These are phyloP conservation scores for Dysmachus trigonus DNA, from an alignment of 2,888 invertebrate species.

Conservation along the genomic window DNA sequence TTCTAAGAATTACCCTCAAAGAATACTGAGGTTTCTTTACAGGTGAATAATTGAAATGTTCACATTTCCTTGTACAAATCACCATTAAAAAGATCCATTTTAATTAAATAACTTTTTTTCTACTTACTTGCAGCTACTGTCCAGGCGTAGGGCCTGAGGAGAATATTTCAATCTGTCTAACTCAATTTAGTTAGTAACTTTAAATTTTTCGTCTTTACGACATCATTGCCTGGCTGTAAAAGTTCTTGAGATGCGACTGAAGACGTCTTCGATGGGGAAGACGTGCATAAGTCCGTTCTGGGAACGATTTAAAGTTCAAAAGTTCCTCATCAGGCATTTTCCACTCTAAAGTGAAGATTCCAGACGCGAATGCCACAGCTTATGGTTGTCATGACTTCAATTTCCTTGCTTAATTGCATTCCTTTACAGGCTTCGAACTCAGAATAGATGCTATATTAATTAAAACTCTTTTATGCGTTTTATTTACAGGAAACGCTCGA, in stretches of 20 bases:
- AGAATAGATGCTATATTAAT: neutral
- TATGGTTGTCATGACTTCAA: neutral
- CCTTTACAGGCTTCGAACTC: neutral
- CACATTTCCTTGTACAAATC: neutral
- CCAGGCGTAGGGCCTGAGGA: neutral
- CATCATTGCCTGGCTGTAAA: neutral
- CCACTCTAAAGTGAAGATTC: neutral
- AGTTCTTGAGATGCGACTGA: neutral
- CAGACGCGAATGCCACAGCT: neutral
- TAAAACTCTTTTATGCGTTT: neutral
- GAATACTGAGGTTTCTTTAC: neutral
- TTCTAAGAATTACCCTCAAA: neutral
- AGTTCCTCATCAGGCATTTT: neutral
- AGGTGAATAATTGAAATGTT: neutral
- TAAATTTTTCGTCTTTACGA: neutral
- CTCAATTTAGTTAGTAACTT: neutral
- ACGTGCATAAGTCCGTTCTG: neutral
- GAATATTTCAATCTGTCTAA: neutral
- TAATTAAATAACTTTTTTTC: neutral
- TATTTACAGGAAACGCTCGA: neutral
- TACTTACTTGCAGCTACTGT: neutral
- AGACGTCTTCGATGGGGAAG: neutral
- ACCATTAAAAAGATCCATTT: neutral
- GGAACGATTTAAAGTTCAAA: neutral
- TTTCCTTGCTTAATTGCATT: conserved; percentile 5